phyloP scores from a whole-genome alignment of 2,113 vertebrate species.

The Halichoerus grypus region DNA sequence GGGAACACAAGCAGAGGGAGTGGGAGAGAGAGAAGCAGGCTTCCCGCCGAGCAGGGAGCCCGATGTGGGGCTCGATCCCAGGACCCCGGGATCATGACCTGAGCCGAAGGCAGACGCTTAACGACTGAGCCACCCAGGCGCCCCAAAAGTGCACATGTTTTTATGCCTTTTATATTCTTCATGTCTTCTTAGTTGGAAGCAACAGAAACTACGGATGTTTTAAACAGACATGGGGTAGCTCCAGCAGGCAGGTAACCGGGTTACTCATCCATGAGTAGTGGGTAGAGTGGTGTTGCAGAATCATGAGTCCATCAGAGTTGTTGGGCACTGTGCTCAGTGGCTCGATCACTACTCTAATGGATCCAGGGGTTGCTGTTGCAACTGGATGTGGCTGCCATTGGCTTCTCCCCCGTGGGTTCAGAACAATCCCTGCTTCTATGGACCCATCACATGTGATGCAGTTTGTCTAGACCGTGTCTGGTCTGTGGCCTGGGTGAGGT shows the following conservation, averaged over 20 bases:
- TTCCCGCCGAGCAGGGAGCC: too few species aligned
- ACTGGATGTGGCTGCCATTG: too few species aligned
- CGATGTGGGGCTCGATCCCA: too few species aligned
- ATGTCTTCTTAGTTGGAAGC: not conserved
- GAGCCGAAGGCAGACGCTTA: too few species aligned
- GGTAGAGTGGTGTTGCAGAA: not conserved
- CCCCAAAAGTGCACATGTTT: not conserved
- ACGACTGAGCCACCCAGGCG: too few species aligned
- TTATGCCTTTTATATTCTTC: not conserved
- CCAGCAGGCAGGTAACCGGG: not conserved
- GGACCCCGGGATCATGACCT: too few species aligned
- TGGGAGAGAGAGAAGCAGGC: too few species aligned
- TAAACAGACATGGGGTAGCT: not conserved
- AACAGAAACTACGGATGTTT: not conserved
- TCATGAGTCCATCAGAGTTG: too few species aligned
- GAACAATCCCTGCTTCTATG: not conserved
- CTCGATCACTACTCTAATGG: not conserved
- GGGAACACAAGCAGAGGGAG: too few species aligned
- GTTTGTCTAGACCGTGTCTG: not conserved
- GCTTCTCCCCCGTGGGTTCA: not conserved
- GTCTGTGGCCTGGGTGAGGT: not conserved
- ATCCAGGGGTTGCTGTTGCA: not conserved
- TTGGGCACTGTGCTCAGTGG: accelerated
- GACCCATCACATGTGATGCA: not conserved
- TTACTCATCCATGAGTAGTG: not conserved